Conservation (phyloP, 2,888 invertebrate species). For the Flexamia atlantica region DNA sequence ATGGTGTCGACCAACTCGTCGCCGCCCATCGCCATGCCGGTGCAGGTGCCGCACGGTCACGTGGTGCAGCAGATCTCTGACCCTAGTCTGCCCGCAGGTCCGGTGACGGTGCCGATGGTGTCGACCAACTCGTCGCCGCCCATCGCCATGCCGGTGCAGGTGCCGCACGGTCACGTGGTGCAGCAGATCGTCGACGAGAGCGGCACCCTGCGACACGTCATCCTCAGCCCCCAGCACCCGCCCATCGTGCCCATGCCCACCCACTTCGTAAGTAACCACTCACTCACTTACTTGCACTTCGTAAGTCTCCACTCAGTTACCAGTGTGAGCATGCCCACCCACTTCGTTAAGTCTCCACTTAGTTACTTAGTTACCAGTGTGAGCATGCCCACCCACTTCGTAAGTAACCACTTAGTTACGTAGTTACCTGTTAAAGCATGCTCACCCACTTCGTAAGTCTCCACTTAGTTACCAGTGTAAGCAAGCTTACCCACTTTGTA, state of each 20-base stretch:
- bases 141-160: conserved; percentile 92
- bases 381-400: conserved; percentile 74
- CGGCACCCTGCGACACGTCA: conserved; percentile 92
- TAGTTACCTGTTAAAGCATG: too few species aligned
- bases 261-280: conserved; percentile 72
- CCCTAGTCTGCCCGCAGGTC: conserved; percentile 78
- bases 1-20: conserved; percentile 90
- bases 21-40: conserved; percentile 90
- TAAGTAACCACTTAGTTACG: too few species aligned
- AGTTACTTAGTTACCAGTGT: too few species aligned
- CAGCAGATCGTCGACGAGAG: conserved; percentile 95
- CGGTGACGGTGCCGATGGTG: conserved; percentile 92
- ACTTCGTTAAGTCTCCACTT: too few species aligned
- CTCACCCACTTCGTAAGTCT: too few species aligned
- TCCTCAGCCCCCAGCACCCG: conserved; percentile 88
- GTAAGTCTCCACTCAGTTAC: too few species aligned
- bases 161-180: conserved; percentile 94
- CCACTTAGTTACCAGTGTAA: too few species aligned
- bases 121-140: conserved; percentile 87
- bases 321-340: too few species aligned
- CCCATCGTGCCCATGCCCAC: conserved; percentile 75
- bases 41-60: conserved; percentile 95
- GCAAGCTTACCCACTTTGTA: conserved; percentile 73
- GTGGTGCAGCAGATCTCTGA: conserved; percentile 89
- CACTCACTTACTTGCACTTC: too few species aligned